Base-by-base conservation (phyloP, 1,140 invertebrate genomes). In the Drosophila elegans region DNA sequence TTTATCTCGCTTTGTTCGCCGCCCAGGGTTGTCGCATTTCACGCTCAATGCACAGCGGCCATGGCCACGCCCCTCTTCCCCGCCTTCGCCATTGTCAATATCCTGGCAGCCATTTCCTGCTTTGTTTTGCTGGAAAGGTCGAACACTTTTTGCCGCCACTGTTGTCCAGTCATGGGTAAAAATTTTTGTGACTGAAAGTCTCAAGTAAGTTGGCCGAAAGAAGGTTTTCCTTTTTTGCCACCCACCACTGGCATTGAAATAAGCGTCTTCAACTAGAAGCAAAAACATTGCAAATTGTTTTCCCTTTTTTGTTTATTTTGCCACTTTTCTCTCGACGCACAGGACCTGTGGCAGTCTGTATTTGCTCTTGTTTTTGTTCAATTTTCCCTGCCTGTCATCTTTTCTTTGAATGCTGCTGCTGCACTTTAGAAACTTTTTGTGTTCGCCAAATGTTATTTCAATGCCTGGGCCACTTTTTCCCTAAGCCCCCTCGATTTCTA, bases 221-320 rank as follows among this genome's bases (percentile, higher is more conserved):
- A 78, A 74, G 13, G 7, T 80, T 81, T 56, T 66, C 3, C 3
- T 12, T 25, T 12, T 12, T 2, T 10, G 10, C 36, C 34, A 4
- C 25, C 48, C 59, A 11, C 41, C n/a, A n/a, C 45, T 83, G 84
- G 84, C 84, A 88, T 88, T 88, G 84, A 88, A 88, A 83, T 78
- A 89, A 80, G 59, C 84, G 76, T 80, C 84, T 64, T 74, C 76
- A 77, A 80, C 76, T 84, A 71, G 80, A 84, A 89, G 84, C 80
- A 89, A 84, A 75, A 88, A 88, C 84, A 88, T 88, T 88, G 84
- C 77, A 88, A 88, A 88, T 88, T 88, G 83, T 88, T 88, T 89
- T 88, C 80, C 83, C 78, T 80, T 80, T 41, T 54, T 32, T 27
- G 41, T 21, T 12, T 13, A 39, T 16, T 16, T 6, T 64, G 60